Percentiles rank a stretch among this genome's conserved stretches.
Evolutionary conservation across 2,113 vertebrate species (phyloP).

Genomic region (Saccopteryx bilineata): DNA sequence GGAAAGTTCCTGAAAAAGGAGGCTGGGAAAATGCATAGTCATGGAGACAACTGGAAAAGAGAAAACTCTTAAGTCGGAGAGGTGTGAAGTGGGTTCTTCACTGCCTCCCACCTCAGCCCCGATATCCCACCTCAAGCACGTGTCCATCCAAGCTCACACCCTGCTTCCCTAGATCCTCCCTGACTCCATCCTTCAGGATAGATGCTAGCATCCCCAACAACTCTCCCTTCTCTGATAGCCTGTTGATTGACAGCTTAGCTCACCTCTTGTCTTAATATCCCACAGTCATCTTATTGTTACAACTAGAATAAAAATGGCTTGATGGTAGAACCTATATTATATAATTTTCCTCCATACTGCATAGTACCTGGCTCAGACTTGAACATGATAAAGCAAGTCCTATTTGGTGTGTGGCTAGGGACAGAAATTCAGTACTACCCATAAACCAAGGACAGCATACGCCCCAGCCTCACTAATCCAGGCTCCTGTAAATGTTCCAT

Average conservation of each 20-base stretch:
- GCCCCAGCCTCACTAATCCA: not conserved
- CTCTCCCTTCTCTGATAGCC: not conserved
- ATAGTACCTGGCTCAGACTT: not conserved
- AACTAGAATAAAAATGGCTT: not conserved
- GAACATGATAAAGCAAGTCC: not conserved
- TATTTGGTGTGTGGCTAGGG: not conserved
- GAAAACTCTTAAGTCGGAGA: not conserved
- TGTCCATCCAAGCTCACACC: too few relatives aligned
- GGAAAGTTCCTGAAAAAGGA: not conserved
- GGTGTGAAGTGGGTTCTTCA: not conserved
- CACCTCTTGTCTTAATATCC: not conserved
- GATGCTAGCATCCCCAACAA: not conserved
- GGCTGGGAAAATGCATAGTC: accelerated
- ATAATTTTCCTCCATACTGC: not conserved
- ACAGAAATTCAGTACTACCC: not conserved
- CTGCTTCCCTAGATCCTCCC: not conserved
- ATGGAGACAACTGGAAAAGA: not conserved
- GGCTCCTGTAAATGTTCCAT: not conserved
- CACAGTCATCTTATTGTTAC: not conserved
- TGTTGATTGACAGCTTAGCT: not conserved
- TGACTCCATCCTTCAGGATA: not conserved
- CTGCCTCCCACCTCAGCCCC: not conserved
- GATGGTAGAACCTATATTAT: not conserved
- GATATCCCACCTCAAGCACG: accelerated
- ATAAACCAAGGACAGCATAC: not conserved